Evolutionary conservation across 2,113 vertebrate species (phyloP).

Genomic region (Acinonyx jubatus): DNA sequence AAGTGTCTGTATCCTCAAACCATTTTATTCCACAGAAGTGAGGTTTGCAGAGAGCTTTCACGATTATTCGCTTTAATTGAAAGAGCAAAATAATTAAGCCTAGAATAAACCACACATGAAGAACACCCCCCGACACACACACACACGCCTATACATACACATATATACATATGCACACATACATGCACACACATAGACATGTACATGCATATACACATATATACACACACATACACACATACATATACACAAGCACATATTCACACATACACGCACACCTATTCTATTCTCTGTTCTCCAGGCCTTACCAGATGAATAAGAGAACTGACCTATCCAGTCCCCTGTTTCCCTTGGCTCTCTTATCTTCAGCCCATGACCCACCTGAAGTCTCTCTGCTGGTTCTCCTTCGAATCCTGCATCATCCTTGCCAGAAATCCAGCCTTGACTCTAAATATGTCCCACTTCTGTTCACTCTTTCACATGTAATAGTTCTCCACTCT

Average conservation of each 20-base stretch:
- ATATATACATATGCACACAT: not conserved
- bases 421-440: not conserved
- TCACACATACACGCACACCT: too few relatives aligned
- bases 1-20: constrained; percentile 33
- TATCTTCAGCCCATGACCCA: not conserved
- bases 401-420: not conserved
- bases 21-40: constrained; percentile 26
- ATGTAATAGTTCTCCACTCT: not conserved
- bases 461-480: not conserved
- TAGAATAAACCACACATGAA: not conserved
- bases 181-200: too few relatives aligned
- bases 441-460: not conserved
- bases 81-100: not conserved
- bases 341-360: not conserved
- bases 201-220: not conserved
- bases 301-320: not conserved
- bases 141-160: not conserved
- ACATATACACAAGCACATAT: too few relatives aligned
- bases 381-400: not conserved
- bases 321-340: not conserved
- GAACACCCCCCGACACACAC: not conserved
- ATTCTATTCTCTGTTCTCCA: not conserved
- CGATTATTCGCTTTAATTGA: not conserved
- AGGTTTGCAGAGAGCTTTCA: not conserved
- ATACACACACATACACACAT: not conserved